A percentile compares a stretch with the other conserved stretches of the same genome.
phyloP scores from a whole-genome alignment of 2,797 vertebrate genomes.

The Babyrousa celebensis region DNA sequence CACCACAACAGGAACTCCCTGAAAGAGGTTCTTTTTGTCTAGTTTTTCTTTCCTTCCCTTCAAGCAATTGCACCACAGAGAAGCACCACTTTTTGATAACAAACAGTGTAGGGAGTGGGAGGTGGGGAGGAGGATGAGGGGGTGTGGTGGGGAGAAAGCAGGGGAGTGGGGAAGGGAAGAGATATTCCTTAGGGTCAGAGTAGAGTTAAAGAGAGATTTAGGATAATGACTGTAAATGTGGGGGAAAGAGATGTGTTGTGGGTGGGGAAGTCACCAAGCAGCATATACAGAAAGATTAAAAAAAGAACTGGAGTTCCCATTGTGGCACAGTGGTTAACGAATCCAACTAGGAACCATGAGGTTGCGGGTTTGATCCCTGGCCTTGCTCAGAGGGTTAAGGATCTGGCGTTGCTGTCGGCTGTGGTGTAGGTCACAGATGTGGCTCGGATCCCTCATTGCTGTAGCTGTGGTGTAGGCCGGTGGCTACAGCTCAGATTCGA shows the following conservation, averaged over 20 bases:
- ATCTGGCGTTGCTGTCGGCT: no score
- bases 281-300: neutral
- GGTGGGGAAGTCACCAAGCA: neutral
- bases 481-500: no score
- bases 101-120: neutral
- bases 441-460: no score
- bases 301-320: no score
- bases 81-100: neutral
- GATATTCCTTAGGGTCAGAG: neutral
- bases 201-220: neutral
- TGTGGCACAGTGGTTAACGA: no score
- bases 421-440: no score
- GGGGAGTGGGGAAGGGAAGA: neutral
- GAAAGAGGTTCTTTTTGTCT: neutral
- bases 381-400: no score
- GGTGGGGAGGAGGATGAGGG: neutral
- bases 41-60: neutral
- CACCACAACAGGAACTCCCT: no score
- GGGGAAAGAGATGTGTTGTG: neutral
- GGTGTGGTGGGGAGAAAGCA: neutral
- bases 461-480: no score
- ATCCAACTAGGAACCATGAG: no score
- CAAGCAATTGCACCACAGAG: neutral
- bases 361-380: no score
- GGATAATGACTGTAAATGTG: neutral